Evolutionary conservation across 1,140 invertebrate species (phyloP), one percentile per base, ranked within the genome.

Genomic region (Notospermus geniculatus): DNA sequence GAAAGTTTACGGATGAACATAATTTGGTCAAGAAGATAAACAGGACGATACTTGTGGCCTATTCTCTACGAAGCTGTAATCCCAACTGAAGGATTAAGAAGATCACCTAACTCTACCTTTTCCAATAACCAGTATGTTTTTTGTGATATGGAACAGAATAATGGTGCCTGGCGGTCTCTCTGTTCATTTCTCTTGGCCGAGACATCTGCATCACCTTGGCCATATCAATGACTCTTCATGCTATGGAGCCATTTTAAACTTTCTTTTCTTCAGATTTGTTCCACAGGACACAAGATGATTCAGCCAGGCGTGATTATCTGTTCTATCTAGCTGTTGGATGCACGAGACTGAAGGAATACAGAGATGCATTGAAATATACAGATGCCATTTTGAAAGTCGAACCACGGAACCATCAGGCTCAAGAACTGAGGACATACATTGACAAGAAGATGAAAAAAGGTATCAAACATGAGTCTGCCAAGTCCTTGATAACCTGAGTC

Each of bases 311-410:
- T 64, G 95, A 98, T 83, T 97, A 95, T 78, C 84, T 98, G 23
- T 98, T 93, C 83, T 97, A 95, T 81, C 85, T 98, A 77, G 91
- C 93, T 0, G 87, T 97, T 73, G 95, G 92, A 53, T 90, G 93
- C 84, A 91, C 93, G n/a, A 88, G 92, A 77, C 84, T 97, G 22
- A 77, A 95, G 87, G 89, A 96, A 76, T 96, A 93, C 77, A 84
- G 86, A 45, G 86, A 88, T 79, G 92, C 94, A 0, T 77, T 95
- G 46, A 86, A 90, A 30, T 95, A 92, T 80, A 86, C 91, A 1
- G 86, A 89, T 73, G 84, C 87, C 32, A 90, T 97, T 73, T 83
- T 95, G 17, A 85, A 89, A 75, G 89, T 94, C 46, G 94, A 97
- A 82, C 92, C 92, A n/a, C 87, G 86, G 23, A 98, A 98, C 76